phyloP scores from a whole-genome alignment of 1,140 invertebrate species.

The Zelostemma sp. region DNA sequence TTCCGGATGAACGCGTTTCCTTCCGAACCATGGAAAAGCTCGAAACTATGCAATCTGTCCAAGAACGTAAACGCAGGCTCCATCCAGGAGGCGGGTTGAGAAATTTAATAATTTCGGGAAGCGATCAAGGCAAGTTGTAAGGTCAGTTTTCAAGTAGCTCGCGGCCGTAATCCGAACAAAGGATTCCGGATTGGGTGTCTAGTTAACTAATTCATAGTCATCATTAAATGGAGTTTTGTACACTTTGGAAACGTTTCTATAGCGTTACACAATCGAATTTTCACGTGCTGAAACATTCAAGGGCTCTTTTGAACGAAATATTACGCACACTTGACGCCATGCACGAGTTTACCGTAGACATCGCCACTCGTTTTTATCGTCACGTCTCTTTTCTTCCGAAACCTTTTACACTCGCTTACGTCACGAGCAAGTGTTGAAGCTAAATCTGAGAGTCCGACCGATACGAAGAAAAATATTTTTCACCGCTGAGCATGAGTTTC shows the following conservation, averaged over 20 bases:
- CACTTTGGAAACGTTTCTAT: slow-evolving; percentile 44
- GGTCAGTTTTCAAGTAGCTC: slow-evolving; percentile 16
- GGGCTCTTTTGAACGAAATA: slow-evolving; percentile 32
- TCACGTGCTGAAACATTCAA: slow-evolving; percentile 25
- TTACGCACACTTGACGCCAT: not conserved
- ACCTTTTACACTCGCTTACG: too few relatives aligned
- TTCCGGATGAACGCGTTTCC: too few relatives aligned
- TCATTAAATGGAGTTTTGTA: slow-evolving; percentile 46
- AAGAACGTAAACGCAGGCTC: not conserved
- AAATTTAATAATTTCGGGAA: slow-evolving; percentile 7
- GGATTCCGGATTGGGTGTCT: slow-evolving; percentile 18
- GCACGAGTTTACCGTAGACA: not conserved
- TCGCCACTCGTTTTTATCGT: too few relatives aligned
- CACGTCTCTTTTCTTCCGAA: too few relatives aligned
- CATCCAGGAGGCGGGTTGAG: not conserved
- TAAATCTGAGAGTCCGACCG: too few relatives aligned
- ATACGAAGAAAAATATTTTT: too few relatives aligned
- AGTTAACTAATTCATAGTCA: slow-evolving; percentile 51
- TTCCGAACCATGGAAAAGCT: too few relatives aligned
- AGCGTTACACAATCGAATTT: slow-evolving; percentile 45
- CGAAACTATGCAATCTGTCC: not conserved
- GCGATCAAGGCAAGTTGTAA: slow-evolving; percentile 5
- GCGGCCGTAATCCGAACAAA: not conserved
- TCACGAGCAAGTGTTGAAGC: too few relatives aligned
- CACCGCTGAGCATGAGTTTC: too few relatives aligned